Conservation (phyloP, 2,888 invertebrate genomes). For the Mycalesis mineus region DNA sequence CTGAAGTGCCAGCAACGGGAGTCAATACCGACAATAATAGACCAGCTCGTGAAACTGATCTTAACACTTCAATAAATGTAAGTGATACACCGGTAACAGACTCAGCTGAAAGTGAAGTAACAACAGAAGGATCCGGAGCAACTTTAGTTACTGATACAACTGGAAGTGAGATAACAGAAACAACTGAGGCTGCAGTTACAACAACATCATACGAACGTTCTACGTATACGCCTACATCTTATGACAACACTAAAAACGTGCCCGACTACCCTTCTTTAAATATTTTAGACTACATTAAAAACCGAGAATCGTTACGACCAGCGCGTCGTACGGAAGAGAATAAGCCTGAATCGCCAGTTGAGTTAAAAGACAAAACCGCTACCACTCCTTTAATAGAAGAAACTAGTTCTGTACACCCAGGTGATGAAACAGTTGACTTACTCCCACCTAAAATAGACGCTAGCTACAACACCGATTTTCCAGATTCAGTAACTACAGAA, state of each 20-base stretch:
- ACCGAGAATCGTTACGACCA: slow-evolving; percentile 13
- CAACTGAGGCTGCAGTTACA: slow-evolving; percentile 9
- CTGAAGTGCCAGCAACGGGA: background rate
- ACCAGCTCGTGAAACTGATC: slow-evolving; percentile 10
- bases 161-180: slow-evolving; percentile 15
- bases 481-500: slow-evolving; percentile 7
- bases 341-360: background rate
- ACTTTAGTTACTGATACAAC: slow-evolving; percentile 12
- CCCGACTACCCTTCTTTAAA: slow-evolving; percentile 19
- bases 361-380: slow-evolving; percentile 5
- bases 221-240: slow-evolving; percentile 9
- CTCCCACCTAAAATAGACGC: slow-evolving; percentile 21
- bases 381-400: slow-evolving; percentile 1
- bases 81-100: slow-evolving; percentile 1
- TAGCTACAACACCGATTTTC: slow-evolving; percentile 24
- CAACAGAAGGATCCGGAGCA: slow-evolving; percentile 10
- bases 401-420: background rate
- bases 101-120: slow-evolving; percentile 1
- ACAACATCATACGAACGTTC: slow-evolving; percentile 7
- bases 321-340: slow-evolving; percentile 16
- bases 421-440: slow-evolving; percentile 17
- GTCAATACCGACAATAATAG: background rate
- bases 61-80: background rate
- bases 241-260: slow-evolving; percentile 18
- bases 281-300: slow-evolving; percentile 24